Base-by-base conservation (phyloP, 92 coral and sea anemone genomes). In the Porites cylindrica region DNA sequence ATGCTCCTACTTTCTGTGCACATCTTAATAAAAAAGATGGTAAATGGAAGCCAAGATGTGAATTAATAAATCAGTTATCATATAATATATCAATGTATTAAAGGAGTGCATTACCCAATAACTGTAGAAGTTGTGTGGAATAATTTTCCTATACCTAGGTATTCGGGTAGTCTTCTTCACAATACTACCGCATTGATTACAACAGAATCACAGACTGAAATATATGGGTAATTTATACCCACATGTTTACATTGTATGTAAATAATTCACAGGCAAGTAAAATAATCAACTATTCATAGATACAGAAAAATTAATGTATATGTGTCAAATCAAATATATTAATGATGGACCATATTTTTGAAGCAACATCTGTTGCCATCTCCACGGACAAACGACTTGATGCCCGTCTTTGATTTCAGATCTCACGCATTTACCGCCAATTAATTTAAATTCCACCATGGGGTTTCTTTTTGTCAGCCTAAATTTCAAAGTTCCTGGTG, bases 361-460 rank as follows among this genome's bases (percentile, higher is more conserved):
- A 74, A 88, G 23, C 74, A 47, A 32, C 66, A 64, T 74, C 70
- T 89, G 84, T 89, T 89, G 60, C 92, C 89, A 82, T 89, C 92
- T 65, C 92, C 89, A 89, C 89, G 84, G 68, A 89, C 92, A 84
- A 89, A 85, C 84, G 10, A 89, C 58, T 69, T 76, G 78, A 56
- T 71, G 51, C 70, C 75, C 85, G 64, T 71, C 91, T 21, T 87
- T 86, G 0, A 87, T 60, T 80, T 87, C 86, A 10, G 91, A 79
- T 80, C 79, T 80, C 50, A 80, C 73, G 54, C 72, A 87, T 47
- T 70, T 90, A 20, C 75, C 91, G 23, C 93, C 95, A 86, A 92
- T 83, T 9, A 67, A 60, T 78, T 86, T 93, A 77, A 76, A 93
- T 68, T 86, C 93, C 20, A 70, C 70, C 9, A 92, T 76, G 47